phyloP scores from a whole-genome alignment of 2,797 vertebrate genomes.

The Sarcophilus harrisii region DNA sequence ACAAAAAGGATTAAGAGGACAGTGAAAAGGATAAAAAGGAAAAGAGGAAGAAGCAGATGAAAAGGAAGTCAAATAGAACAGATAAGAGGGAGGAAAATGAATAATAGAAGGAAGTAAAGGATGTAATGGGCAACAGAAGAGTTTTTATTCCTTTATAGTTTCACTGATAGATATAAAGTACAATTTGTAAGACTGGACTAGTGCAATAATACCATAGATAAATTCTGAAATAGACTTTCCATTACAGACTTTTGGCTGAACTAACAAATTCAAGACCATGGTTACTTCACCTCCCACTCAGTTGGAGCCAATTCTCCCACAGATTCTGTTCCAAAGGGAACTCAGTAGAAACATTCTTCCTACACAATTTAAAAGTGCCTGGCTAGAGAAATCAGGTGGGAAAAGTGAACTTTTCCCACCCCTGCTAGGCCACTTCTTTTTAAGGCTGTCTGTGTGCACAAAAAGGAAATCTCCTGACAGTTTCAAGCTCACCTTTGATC shows the following conservation, averaged over 20 bases:
- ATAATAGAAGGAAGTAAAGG: not conserved
- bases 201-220: conserved; percentile 36
- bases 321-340: not conserved
- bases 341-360: not conserved
- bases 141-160: not conserved
- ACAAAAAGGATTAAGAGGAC: not conserved
- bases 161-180: conserved; percentile 28
- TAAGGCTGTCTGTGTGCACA: not conserved
- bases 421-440: not conserved
- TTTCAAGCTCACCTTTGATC: conserved; percentile 21
- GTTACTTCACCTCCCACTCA: not conserved
- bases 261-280: not conserved
- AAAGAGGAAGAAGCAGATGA: not conserved
- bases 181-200: not conserved
- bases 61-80: not conserved
- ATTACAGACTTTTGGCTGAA: conserved; percentile 22
- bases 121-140: not conserved
- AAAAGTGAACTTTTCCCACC: not conserved
- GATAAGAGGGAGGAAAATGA: not conserved
- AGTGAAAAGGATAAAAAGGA: not conserved
- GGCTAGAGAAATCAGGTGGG: not conserved
- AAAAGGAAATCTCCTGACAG: not conserved
- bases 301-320: not conserved
- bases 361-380: not conserved
- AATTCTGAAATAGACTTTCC: conserved; percentile 36